Conservation (phyloP, 1,140 invertebrate genomes). For the Caenorhabditis tropicalis region DNA sequence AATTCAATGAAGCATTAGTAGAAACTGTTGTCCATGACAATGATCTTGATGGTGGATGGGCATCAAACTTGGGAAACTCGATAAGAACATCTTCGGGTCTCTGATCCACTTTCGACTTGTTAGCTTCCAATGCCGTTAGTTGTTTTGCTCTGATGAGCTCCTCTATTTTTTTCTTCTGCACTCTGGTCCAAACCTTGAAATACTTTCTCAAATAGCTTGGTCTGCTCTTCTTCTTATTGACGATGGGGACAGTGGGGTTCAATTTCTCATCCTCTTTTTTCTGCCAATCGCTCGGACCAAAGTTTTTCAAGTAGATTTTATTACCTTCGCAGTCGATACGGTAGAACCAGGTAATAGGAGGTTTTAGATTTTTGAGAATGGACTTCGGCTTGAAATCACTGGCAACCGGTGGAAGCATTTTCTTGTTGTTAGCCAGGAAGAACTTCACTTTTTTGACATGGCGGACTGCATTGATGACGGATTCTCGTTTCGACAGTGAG, state of each 20-base stretch:
- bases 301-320: neutral
- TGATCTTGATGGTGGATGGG: neutral
- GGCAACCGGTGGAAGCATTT: neutral
- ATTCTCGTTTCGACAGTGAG: neutral
- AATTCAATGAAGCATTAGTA: neutral
- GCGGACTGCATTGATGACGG: neutral
- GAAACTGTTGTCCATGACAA: neutral
- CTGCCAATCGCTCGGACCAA: slow-evolving; percentile 19
- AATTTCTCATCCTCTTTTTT: neutral
- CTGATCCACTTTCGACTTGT: too few relatives aligned
- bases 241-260: neutral
- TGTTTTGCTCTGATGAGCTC: neutral
- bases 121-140: too few relatives aligned
- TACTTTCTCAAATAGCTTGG: neutral
- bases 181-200: neutral
- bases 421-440: neutral
- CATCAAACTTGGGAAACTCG: neutral
- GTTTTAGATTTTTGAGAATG: neutral
- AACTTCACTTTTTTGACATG: slow-evolving; percentile 1
- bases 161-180: neutral
- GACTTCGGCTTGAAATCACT: slow-evolving; percentile 4
- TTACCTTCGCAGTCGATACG: neutral
- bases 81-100: neutral
- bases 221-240: neutral
- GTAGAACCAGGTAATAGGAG: neutral